These are phyloP conservation scores for Calonectris borealis DNA, from an alignment of 2,113 vertebrate species.

Conservation along the genomic window DNA sequence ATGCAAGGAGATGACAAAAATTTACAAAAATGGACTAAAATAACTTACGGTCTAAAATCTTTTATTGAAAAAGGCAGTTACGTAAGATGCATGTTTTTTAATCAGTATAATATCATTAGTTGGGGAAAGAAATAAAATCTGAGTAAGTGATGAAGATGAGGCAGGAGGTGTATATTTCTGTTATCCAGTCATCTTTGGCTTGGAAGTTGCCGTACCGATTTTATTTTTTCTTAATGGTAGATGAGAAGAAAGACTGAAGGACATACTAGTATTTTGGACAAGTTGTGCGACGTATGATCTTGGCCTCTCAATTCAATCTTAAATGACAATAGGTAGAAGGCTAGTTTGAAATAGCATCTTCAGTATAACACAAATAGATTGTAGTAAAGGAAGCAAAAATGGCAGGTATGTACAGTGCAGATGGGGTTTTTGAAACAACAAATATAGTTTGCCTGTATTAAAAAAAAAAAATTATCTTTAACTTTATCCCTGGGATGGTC, in stretches of 20 bases:
- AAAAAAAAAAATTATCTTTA: slow-evolving; percentile 42
- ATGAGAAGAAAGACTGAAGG: not conserved
- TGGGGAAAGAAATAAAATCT: not conserved
- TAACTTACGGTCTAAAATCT: not conserved
- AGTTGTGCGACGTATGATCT: not conserved
- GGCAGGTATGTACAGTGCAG: not conserved
- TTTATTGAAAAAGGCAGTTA: not conserved
- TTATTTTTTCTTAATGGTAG: not conserved
- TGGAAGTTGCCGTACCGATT: not conserved
- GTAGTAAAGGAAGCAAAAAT: not conserved
- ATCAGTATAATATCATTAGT: not conserved
- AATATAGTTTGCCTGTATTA: slow-evolving; percentile 6
- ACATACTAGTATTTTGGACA: not conserved
- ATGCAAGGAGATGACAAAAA: not conserved
- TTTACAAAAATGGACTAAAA: not conserved
- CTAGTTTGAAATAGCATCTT: not conserved
- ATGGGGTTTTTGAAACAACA: not conserved
- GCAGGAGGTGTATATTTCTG: not conserved
- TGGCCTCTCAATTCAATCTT: not conserved
- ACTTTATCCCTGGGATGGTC: slow-evolving; percentile 66
- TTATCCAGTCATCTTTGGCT: not conserved
- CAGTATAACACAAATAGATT: not conserved
- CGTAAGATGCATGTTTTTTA: not conserved
- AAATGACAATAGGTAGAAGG: not conserved
- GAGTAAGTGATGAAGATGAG: not conserved